Evolutionary conservation across 2,113 vertebrate species (phyloP), one percentile per base, ranked within the genome.

Genomic region (Elephas maximus): DNA sequence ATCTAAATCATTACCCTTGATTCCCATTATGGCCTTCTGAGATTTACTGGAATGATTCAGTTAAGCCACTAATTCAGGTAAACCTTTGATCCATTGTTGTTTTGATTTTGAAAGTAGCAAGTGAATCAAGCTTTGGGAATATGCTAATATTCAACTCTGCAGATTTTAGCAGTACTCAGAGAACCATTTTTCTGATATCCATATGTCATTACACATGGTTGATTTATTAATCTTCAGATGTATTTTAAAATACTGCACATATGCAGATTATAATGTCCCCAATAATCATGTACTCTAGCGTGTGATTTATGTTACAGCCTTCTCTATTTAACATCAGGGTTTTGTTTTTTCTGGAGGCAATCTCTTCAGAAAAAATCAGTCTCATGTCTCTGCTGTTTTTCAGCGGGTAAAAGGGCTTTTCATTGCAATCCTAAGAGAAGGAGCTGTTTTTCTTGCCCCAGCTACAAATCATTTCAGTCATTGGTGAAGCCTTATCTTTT

Each of bases 211-310:
- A 77, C 1, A 30, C 78, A 51, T n/a, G 28, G 90, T 87, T 84
- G 88, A 95, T 90, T 96, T 96, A 94, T 97, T 96, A 97, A 95
- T 91, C 71, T 92, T 78, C 77, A 93, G 45, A 95, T 95, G 53
- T 63, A 96, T 93, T 98, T 97, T 94, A 90, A 96, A 94, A 90
- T 96, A 63, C 82, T 78, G 26, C 15, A 74, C 48, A 89, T 41
- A 91, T 9, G 21, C 69, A 93, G 82, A 94, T 91, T 87, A 87
- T 93, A 96, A 74, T 67, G 63, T 95, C 30, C 73, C 79, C 45
- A 80, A 84, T 94, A 95, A 91, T 88, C n/a, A 69, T 82, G 73
- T 20, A 94, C 57, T 26, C 7, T n/a, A 79, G 53, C 17, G 26
- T 20, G 37, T 91, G 94, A 95, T 89, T 96, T 94, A 87, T 87